phyloP scores from a whole-genome alignment of 2,888 invertebrate genomes.

The Pristionchus exspectatus region DNA sequence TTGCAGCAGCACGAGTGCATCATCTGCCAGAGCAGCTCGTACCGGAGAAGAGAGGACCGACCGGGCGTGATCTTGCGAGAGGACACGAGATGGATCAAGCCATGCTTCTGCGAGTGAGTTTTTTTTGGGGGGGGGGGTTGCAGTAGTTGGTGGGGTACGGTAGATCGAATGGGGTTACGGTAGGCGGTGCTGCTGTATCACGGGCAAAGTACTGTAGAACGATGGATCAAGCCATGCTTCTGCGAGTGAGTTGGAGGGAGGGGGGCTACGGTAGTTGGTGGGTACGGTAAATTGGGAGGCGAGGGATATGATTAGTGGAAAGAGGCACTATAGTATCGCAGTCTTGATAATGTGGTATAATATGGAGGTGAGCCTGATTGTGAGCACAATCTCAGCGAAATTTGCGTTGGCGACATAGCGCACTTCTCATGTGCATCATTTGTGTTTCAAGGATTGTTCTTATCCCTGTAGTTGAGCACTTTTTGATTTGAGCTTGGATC shows the following conservation, averaged over 20 bases:
- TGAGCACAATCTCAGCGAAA: background rate
- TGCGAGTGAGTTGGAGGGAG: too few species aligned
- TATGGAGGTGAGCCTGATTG: too few species aligned
- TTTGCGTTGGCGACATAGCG: background rate
- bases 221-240: too few species aligned
- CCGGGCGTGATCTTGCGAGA: constrained; percentile 34
- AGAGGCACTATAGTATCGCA: too few species aligned
- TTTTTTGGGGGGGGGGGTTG: background rate
- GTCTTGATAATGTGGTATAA: too few species aligned
- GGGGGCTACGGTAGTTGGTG: too few species aligned
- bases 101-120: constrained; percentile 53
- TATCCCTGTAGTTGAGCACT: too few species aligned
- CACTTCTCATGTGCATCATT: too few species aligned
- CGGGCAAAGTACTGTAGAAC: background rate
- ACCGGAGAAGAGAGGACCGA: background rate
- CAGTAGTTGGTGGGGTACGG: background rate
- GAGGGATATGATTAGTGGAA: too few species aligned
- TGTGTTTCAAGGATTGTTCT: too few species aligned
- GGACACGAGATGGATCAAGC: constrained; percentile 35
- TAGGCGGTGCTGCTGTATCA: background rate
- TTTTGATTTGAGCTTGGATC: too few species aligned
- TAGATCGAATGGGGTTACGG: background rate
- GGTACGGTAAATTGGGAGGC: too few species aligned
- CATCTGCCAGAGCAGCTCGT: constrained; percentile 8
- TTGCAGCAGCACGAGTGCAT: constrained; percentile 31